phyloP scores from a whole-genome alignment of 1,140 invertebrate genomes.

The Pseudomyrmex gracilis region DNA sequence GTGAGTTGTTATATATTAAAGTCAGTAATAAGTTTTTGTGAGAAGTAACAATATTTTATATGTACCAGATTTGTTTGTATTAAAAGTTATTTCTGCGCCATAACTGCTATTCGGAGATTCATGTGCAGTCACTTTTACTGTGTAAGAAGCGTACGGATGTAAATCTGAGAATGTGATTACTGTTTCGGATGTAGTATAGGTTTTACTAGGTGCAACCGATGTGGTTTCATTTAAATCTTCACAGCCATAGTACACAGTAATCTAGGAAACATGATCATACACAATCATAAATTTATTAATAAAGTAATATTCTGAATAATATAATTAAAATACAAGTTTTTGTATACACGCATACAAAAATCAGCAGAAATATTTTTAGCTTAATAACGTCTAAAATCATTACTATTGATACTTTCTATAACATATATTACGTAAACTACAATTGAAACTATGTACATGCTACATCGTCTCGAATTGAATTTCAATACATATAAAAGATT shows the following conservation, averaged over 20 bases:
- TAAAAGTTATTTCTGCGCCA: not conserved
- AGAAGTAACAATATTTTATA: not conserved
- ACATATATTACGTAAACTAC: too few species aligned
- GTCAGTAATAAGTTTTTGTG: not conserved
- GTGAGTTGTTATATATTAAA: too few species aligned
- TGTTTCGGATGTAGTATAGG: not conserved
- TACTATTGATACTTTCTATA: too few species aligned
- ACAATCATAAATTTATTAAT: not conserved
- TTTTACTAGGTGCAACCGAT: not conserved
- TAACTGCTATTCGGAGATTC: slow-evolving; percentile 42
- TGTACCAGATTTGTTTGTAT: slow-evolving; percentile 48
- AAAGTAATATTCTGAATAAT: not conserved
- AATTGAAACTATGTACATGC: too few species aligned
- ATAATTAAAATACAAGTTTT: too few species aligned
- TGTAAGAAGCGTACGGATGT: slow-evolving; percentile 52
- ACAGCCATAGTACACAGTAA: slow-evolving; percentile 40
- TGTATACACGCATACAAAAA: too few species aligned
- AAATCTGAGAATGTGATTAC: slow-evolving; percentile 36
- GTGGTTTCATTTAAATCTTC: not conserved
- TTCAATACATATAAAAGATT: too few species aligned
- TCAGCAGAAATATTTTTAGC: too few species aligned
- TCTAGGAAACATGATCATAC: not conserved
- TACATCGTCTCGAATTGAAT: too few species aligned
- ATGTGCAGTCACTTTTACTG: slow-evolving; percentile 14
- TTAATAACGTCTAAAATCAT: too few species aligned